phyloP scores from a whole-genome alignment of 2,797 vertebrate genomes.

The Hoplostethus mediterraneus region DNA sequence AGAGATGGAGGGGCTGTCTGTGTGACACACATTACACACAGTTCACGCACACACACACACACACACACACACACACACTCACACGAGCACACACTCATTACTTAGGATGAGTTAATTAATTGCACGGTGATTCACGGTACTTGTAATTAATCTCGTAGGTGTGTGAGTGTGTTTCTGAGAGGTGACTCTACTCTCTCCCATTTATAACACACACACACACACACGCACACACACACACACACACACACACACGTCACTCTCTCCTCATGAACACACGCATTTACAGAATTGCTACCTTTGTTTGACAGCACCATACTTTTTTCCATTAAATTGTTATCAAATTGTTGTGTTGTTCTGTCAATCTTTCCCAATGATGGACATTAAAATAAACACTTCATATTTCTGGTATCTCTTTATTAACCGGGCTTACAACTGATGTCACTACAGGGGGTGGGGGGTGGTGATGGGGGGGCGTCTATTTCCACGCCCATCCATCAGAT shows the following conservation, averaged over 20 bases:
- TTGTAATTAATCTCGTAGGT: slow-evolving; percentile 84
- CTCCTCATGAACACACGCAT: slow-evolving; percentile 10
- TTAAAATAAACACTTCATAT: too few relatives aligned
- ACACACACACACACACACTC: slow-evolving; percentile 71
- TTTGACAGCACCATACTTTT: too few relatives aligned
- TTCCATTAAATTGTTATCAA: too few relatives aligned
- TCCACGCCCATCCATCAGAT: not conserved
- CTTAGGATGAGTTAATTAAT: slow-evolving; percentile 87
- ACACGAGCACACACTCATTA: slow-evolving; percentile 78
- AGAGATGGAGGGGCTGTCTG: slow-evolving; percentile 80
- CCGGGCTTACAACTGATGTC: too few relatives aligned
- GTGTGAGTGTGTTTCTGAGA: slow-evolving; percentile 76
- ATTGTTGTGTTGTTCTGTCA: not conserved
- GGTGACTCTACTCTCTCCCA: slow-evolving; percentile 65
- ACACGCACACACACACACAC: slow-evolving; percentile 29
- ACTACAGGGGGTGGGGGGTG: not conserved
- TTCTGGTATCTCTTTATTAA: not conserved
- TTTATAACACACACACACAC: slow-evolving; percentile 54
- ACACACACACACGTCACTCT: slow-evolving; percentile 16
- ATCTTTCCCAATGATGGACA: slow-evolving; percentile 14
- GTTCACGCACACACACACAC: slow-evolving; percentile 68
- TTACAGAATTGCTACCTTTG: too few relatives aligned
- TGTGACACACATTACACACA: slow-evolving; percentile 72
- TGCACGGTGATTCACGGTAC: slow-evolving; percentile 81
- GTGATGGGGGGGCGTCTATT: not conserved